Conservation (phyloP, 2,888 invertebrate genomes). For the Conus canariensis region DNA sequence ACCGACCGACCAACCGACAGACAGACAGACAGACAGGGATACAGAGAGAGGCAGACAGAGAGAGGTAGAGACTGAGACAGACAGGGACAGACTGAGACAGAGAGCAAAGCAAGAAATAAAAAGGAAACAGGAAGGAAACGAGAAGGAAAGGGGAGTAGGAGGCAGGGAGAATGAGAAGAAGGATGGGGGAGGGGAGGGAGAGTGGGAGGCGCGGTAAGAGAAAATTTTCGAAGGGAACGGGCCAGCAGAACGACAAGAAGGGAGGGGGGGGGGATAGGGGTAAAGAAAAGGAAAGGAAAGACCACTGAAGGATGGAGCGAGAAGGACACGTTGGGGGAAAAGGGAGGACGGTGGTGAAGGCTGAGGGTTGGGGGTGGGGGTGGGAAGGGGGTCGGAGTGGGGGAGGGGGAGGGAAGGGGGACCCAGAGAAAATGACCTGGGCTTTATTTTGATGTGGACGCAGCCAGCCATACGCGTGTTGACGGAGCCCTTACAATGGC, state of each 20-base stretch:
- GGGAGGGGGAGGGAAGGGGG: not conserved
- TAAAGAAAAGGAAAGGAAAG: no score
- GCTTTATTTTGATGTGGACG: not conserved
- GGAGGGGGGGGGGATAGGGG: no score
- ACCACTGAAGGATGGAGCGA: no score
- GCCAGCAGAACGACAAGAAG: no score
- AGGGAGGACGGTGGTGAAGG: not conserved
- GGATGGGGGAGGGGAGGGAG: not conserved
- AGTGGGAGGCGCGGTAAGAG: not conserved
- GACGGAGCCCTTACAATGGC: slow-evolving; percentile 6
- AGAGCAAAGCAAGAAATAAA: not conserved
- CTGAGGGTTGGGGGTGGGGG: not conserved
- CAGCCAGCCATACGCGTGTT: not conserved
- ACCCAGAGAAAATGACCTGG: not conserved
- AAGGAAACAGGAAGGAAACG: not conserved
- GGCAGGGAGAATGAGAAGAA: not conserved
- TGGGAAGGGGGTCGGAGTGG: not conserved
- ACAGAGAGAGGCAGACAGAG: not conserved
- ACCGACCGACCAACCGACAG: no score
- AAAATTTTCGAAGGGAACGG: no score
- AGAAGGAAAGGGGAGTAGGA: not conserved
- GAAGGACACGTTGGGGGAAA: no score
- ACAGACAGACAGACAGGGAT: not conserved
- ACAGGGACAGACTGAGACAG: not conserved
- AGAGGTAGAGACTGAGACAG: not conserved